Conservation (phyloP, 2,888 invertebrate species). For the Sinodicranocentrus sp. region DNA sequence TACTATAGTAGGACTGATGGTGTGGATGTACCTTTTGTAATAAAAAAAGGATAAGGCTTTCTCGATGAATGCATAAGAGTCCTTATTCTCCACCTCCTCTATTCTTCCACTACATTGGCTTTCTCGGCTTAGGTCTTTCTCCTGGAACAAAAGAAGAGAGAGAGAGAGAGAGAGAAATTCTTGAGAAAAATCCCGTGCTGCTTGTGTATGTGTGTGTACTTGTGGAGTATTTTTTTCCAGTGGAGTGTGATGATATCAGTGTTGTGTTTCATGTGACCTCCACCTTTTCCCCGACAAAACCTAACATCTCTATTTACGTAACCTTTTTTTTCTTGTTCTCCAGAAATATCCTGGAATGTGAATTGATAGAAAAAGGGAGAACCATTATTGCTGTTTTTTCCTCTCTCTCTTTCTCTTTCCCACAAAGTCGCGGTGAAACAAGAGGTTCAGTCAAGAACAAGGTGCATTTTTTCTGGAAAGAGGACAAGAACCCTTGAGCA, state of each 20-base stretch:
- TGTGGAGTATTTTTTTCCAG: too few species aligned
- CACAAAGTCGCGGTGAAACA: too few species aligned
- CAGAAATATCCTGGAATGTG: background rate
- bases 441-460: background rate
- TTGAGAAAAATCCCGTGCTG: constrained; percentile 20
- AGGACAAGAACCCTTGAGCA: constrained; percentile 54
- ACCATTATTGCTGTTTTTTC: background rate
- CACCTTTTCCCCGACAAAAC: constrained; percentile 11
- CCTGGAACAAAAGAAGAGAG: background rate
- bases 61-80: constrained; percentile 56
- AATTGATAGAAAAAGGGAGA: background rate
- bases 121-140: background rate
- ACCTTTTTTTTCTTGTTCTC: background rate
- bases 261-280: constrained; percentile 17
- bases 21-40: background rate
- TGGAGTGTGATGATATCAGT: background rate
- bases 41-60: constrained; percentile 36
- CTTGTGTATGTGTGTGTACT: background rate
- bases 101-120: constrained; percentile 64
- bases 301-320: background rate
- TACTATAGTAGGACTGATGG: background rate
- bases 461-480: background rate
- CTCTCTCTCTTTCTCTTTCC: too few species aligned
- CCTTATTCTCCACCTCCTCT: constrained; percentile 37
- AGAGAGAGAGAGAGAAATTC: background rate